Conservation (phyloP, 1,140 invertebrate genomes). For the Drosophila melanogaster region Release_6_plus_ISO1_MT NT_033779.5:3409501-3410000, state of each 20-base stretch:
- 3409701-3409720: conserved; percentile 51
- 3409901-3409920: conserved; percentile 39
- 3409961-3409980: conserved; percentile 24
- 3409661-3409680: conserved; percentile 2
- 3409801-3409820: conserved; percentile 13
- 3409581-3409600: background rate
- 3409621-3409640: background rate
- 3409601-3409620: background rate
- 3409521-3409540: too few relatives aligned
- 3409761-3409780: conserved; percentile 11
- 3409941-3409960: conserved; percentile 18
- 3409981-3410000: conserved; percentile 13
- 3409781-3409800: conserved; percentile 64
- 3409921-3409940: conserved; percentile 12
- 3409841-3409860: conserved; percentile 21
- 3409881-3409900: conserved; percentile 13
- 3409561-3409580: background rate
- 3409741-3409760: too few relatives aligned
- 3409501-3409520: too few relatives aligned
- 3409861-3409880: conserved; percentile 18
- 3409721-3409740: conserved; percentile 9
- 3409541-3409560: too few relatives aligned
- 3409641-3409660: conserved; percentile 9
- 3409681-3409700: background rate
- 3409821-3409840: conserved; percentile 2